phyloP scores from a whole-genome alignment of 2,113 vertebrate species.

The Syrmaticus mikado region DNA sequence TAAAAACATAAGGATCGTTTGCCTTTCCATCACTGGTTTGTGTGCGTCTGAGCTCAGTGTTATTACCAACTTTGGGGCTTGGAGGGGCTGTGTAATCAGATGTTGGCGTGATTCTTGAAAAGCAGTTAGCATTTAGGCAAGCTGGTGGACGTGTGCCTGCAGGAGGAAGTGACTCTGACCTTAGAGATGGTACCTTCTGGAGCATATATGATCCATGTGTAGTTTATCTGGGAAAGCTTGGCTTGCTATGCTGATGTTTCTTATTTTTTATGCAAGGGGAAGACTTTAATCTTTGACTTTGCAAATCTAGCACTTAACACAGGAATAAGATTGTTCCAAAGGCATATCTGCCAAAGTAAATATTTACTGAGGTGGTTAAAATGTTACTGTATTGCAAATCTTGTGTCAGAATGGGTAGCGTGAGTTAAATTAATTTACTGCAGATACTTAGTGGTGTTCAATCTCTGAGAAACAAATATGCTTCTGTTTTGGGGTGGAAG shows the following conservation, averaged over 20 bases:
- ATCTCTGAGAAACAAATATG: background rate
- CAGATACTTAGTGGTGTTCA: background rate
- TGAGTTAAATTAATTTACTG: background rate
- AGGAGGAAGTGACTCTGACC: background rate
- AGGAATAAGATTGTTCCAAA: constrained; percentile 18
- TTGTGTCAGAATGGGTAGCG: background rate
- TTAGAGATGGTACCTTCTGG: background rate
- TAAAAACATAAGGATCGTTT: background rate
- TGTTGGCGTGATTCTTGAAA: background rate
- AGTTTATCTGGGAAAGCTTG: background rate
- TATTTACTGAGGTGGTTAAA: constrained; percentile 33
- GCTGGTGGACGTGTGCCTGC: background rate
- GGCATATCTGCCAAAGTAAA: constrained; percentile 29
- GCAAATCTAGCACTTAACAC: background rate
- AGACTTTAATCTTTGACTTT: background rate
- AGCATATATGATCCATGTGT: background rate
- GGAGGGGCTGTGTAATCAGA: background rate
- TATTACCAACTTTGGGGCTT: background rate
- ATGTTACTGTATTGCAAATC: background rate
- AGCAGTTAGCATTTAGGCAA: background rate
- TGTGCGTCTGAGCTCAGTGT: background rate
- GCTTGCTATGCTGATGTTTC: background rate
- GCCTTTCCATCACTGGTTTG: background rate
- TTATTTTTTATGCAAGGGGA: background rate
- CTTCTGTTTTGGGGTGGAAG: background rate